Percentiles rank a stretch among this genome's conserved stretches.
Evolutionary conservation across 2,888 invertebrate species (phyloP).

Genomic region (Diplazon laetatorius): DNA sequence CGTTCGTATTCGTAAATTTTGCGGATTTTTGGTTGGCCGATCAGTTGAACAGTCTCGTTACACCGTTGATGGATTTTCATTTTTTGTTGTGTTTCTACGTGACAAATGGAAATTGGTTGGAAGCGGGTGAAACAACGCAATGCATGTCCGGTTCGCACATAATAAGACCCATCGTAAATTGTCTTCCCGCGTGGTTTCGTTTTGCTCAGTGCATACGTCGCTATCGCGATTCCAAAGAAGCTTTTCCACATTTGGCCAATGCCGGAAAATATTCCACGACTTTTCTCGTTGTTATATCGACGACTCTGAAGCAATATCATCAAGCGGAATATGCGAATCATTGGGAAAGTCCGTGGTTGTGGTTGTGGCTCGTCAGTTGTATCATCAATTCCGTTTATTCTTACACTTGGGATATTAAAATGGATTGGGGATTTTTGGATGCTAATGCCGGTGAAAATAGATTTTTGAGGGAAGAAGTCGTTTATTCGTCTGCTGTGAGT

Average conservation of each 20-base stretch:
- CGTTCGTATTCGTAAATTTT: slow-evolving; percentile 96
- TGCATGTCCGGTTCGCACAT: slow-evolving; percentile 89
- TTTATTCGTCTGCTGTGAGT: slow-evolving; percentile 94
- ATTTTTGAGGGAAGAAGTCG: slow-evolving; percentile 96
- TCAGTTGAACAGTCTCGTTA: slow-evolving; percentile 96
- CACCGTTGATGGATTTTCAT: slow-evolving; percentile 96
- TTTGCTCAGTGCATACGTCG: slow-evolving; percentile 98
- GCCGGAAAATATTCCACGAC: slow-evolving; percentile 99
- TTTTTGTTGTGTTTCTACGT: slow-evolving; percentile 96
- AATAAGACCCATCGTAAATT: slow-evolving; percentile 92
- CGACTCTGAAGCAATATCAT: slow-evolving; percentile 88
- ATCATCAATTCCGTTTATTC: slow-evolving; percentile 96
- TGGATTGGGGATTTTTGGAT: slow-evolving; percentile 99
- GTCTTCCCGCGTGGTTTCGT: slow-evolving; percentile 98
- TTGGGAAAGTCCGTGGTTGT: slow-evolving; percentile 92
- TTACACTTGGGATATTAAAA: slow-evolving; percentile 98
- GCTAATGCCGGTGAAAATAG: slow-evolving; percentile 95
- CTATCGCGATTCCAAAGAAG: slow-evolving; percentile 96
- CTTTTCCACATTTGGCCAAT: slow-evolving; percentile 98
- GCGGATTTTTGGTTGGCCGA: slow-evolving; percentile 99
- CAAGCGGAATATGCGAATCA: slow-evolving; percentile 84
- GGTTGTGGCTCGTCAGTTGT: slow-evolving; percentile 94
- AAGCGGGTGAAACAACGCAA: slow-evolving; percentile 86
- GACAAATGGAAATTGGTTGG: slow-evolving; percentile 89
- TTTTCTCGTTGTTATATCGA: slow-evolving; percentile 95